phyloP scores from a whole-genome alignment of 2,797 vertebrate genomes.

The Scolopax rusticola region DNA sequence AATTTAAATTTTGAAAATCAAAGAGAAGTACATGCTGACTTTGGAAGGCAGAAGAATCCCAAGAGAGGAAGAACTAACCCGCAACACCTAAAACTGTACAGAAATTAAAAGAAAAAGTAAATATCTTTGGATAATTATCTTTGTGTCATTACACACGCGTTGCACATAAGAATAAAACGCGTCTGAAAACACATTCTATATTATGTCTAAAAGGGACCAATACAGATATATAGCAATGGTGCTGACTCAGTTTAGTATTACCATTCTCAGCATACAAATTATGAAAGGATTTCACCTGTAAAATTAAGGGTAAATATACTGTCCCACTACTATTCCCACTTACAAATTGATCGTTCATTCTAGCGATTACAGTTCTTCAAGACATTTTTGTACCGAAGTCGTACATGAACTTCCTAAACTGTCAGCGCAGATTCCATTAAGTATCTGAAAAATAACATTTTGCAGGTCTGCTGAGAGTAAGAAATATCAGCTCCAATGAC shows the following conservation, averaged over 20 bases:
- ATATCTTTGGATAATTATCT: not conserved
- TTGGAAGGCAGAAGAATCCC: not conserved
- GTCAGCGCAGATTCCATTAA: not conserved
- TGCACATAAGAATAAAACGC: rapidly evolving
- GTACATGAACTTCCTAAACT: not conserved
- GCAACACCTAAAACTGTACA: not conserved
- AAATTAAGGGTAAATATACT: not conserved
- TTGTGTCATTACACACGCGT: not conserved
- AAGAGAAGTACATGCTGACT: not conserved
- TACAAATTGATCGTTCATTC: not conserved
- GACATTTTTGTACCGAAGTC: not conserved
- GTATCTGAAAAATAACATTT: not conserved
- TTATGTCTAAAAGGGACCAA: not conserved
- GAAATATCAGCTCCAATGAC: not conserved
- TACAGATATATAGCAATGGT: not conserved
- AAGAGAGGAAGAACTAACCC: not conserved
- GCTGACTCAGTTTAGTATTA: not conserved
- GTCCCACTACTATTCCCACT: not conserved
- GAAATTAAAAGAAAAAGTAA: not conserved
- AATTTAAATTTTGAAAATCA: not conserved
- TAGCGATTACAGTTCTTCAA: not conserved
- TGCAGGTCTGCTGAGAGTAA: not conserved
- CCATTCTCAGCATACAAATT: not conserved
- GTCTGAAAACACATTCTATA: not conserved
- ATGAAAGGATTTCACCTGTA: not conserved